A percentile compares a stretch with the other conserved stretches of the same genome.
These are phyloP conservation scores for Molossus alvarezi DNA, from an alignment of 2,797 vertebrate species.

Conservation along the genomic window DNA sequence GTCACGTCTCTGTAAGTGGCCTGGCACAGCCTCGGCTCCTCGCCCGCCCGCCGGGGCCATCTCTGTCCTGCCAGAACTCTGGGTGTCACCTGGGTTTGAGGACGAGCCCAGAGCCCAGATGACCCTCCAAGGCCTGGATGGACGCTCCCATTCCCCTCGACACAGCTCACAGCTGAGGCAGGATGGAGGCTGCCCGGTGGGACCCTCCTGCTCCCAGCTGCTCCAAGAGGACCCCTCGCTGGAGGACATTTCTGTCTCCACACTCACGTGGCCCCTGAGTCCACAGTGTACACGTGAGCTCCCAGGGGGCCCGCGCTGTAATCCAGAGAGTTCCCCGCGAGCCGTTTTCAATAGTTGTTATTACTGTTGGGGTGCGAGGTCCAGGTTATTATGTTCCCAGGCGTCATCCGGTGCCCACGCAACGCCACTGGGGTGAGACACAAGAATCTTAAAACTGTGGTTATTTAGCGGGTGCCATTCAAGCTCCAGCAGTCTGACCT, in stretches of 20 bases:
- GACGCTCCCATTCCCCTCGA: no score
- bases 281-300: accelerated
- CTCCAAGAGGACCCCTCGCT: background rate
- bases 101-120: accelerated
- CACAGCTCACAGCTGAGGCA: background rate
- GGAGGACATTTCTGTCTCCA: background rate
- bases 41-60: accelerated
- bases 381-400: conserved; percentile 86
- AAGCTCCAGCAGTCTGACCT: conserved; percentile 46
- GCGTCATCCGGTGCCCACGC: conserved; percentile 84
- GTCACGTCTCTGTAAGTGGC: accelerated
- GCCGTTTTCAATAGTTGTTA: conserved; percentile 79
- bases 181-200: background rate
- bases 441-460: conserved; percentile 82
- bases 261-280: background rate
- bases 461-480: conserved; percentile 71
- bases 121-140: background rate
- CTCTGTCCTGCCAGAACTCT: background rate
- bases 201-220: background rate
- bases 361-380: conserved; percentile 79
- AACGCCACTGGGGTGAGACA: conserved; percentile 66
- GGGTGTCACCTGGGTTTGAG: background rate
- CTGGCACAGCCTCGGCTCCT: accelerated
- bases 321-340: background rate
- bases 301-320: background rate